Evolutionary conservation across 1,140 invertebrate genomes (phyloP).

Genomic region (Cotesia vestalis): DNA sequence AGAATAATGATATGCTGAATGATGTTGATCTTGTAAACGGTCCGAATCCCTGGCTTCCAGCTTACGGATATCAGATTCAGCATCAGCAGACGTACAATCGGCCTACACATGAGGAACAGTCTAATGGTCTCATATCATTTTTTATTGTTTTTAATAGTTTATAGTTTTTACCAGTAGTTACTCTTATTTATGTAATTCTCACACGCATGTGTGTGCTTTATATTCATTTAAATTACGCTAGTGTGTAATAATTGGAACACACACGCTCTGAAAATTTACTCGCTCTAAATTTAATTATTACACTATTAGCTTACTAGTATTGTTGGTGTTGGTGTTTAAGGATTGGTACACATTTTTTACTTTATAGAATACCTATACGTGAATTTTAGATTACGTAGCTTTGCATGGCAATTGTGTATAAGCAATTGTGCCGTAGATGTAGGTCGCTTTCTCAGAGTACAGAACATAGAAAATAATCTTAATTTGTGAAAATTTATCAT

Average conservation of each 20-base stretch:
- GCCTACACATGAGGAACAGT: constrained; percentile 59
- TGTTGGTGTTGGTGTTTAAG: too few species aligned
- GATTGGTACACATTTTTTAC: constrained; percentile 3
- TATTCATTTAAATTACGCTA: too few species aligned
- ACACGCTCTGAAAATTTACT: constrained; percentile 12
- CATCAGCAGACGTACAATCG: constrained; percentile 58
- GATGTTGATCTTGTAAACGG: constrained; percentile 59
- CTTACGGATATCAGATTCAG: constrained; percentile 64
- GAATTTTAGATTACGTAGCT: constrained; percentile 29
- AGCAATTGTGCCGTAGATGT: constrained; percentile 26
- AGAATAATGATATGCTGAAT: constrained; percentile 17
- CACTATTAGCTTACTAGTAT: neutral
- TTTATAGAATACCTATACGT: neutral
- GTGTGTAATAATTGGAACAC: neutral
- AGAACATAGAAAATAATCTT: constrained; percentile 11
- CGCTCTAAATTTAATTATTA: constrained; percentile 12
- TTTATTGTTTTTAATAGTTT: constrained; percentile 25
- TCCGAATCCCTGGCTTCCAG: constrained; percentile 63
- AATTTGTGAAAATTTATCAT: neutral
- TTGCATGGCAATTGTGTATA: constrained; percentile 42
- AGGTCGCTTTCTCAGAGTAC: constrained; percentile 37
- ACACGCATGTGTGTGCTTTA: too few species aligned
- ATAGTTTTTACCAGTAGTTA: neutral
- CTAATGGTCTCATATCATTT: constrained; percentile 58
- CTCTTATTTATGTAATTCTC: too few species aligned